Evolutionary conservation across 2,888 invertebrate species (phyloP), one percentile per base, ranked within the genome.

Genomic region (Scaptomyza flava): DNA sequence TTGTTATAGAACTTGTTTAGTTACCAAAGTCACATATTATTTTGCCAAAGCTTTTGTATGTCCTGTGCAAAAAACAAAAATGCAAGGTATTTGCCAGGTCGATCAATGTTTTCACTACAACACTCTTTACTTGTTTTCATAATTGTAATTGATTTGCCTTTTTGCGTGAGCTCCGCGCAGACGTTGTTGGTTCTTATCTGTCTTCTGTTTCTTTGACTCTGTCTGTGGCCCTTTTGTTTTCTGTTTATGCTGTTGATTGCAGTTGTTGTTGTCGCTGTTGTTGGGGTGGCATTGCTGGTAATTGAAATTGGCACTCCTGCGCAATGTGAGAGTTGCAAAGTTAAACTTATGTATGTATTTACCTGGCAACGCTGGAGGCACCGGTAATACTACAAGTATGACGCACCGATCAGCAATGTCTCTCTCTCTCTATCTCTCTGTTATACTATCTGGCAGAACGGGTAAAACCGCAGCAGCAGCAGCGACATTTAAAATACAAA

Each of bases 81-180:
- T 27, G 0, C 46, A 57, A 47, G 45, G 59, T 56, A 67, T 57
- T 2, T 9, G 8, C 8, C 38, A 7, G 11, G 46, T 47, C 56
- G 12, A 14, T 3, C 17, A 46, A 14, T 31, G 12, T 33, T 41
- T 17, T 34, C 4, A 9, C 9, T n/a, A 14, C n/a, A 34, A 14
- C n/a, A 12, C 41, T 45, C 14, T 54, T 12, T 51, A 58, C 58
- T 77, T 84, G 63, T 81, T 84, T 75, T 68, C 33, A 65, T 75
- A 70, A 84, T 82, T 85, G 87, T 79, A 87, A 87, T 87, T 81
- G 87, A 85, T 87, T 87, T 87, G 86, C 71, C 14, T 38, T 38
- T 76, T 70, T 70, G 72, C 56, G 48, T 58, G 41, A 41, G 58
- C 47, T 43, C 59, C 43, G 64, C 45, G 61, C 64, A 52, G 73